Evolutionary conservation across 1,140 invertebrate genomes (phyloP), one percentile per base, ranked within the genome.

Genomic region (Bombus difficillimus): DNA sequence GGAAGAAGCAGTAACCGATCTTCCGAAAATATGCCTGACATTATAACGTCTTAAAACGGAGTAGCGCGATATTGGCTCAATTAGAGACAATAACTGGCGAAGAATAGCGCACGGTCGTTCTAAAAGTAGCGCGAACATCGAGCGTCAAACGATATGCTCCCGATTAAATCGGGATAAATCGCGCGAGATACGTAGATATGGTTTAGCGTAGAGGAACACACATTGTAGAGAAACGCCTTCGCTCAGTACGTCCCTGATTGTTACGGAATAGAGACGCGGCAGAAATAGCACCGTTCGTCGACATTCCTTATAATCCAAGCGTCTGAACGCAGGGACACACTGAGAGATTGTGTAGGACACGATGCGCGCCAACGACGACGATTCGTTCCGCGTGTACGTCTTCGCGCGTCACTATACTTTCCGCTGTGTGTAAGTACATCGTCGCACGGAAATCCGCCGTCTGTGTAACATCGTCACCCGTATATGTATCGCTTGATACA

Each of bases 231-330:
- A 37, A 34, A 74, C 81, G 41, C 72, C 71, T 83, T 64, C 59
- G 34, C 18, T 85, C 66, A 15, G 28, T 68, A 68, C 69, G 83
- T 74, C 62, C 57, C 78, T 57, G 84, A 85, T 81, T 81, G 83
- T 81, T 81, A 81, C 78, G 59, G 84, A 75, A 85, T 69, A 81
- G 84, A 81, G 71, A 78, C 75, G 69, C 32, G 77, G 78, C 84
- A 85, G 78, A 85, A 85, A 85, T 85, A 85, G 84, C 84, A 68
- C 32, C 25, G 83, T 81, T 74, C 78, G 10, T 74, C 84, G 79
- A 81, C 83, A 81, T 85, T 85, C 84, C 84, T 85, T 75, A 74
- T 85, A 74, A 85, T 85, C 59, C 84, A 43, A 85, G 34, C 84
- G 84, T 57, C 43, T 66, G 71, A 62, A 53, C 69, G 37, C 57